A percentile compares a stretch with the other conserved stretches of the same genome.
Evolutionary conservation across 2,797 vertebrate genomes (phyloP).

Genomic region (Thamnophis elegans): DNA sequence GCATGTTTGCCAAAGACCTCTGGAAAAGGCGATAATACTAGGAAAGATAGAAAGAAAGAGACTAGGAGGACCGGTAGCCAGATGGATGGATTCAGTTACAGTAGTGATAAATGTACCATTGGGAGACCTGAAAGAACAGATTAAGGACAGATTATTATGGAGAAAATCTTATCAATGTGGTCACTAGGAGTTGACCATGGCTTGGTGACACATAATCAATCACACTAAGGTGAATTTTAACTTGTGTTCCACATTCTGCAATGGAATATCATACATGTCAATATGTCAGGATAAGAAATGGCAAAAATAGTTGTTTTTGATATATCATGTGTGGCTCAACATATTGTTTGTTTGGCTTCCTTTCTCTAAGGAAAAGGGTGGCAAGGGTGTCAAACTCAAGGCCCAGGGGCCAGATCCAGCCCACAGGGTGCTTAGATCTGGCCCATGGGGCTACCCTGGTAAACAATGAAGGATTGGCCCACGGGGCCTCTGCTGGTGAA

Average conservation of each 20-base stretch:
- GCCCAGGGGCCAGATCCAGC: too few relatives aligned
- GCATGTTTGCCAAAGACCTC: neutral
- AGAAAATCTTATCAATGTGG: neutral
- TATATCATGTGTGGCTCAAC: neutral
- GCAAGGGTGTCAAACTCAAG: too few relatives aligned
- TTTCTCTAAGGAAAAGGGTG: neutral
- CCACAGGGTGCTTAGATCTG: too few relatives aligned
- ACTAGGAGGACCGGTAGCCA: neutral
- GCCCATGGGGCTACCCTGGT: too few relatives aligned
- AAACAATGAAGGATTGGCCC: too few relatives aligned
- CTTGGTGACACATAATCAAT: neutral
- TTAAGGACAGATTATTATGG: neutral
- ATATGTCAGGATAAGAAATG: neutral
- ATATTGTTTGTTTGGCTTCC: neutral
- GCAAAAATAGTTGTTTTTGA: neutral
- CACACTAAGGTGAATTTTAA: neutral
- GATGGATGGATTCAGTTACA: neutral
- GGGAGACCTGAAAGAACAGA: neutral
- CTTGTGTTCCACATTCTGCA: neutral
- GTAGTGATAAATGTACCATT: neutral
- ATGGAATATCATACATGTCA: neutral
- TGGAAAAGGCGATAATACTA: neutral
- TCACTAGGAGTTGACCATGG: neutral
- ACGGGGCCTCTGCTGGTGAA: too few relatives aligned
- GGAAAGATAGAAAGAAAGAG: neutral